Evolutionary conservation across 2,113 vertebrate species (phyloP).

Genomic region (Tetrao urogallus): DNA sequence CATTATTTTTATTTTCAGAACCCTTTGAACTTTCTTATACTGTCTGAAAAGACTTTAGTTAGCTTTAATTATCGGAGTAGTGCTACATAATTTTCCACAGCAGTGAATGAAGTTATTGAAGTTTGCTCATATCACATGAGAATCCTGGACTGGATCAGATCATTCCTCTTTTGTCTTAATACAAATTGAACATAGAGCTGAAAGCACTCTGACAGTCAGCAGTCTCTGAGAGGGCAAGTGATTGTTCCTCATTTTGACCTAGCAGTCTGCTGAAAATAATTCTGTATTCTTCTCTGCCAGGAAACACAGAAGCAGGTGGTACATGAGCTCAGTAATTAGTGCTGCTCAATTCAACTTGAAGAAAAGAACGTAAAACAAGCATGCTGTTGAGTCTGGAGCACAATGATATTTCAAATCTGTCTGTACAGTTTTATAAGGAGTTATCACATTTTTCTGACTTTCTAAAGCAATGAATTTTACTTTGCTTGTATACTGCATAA

Average conservation of each 20-base stretch:
- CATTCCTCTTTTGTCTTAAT: not conserved
- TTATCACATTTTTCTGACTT: not conserved
- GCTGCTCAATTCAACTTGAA: not conserved
- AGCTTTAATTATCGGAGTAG: not conserved
- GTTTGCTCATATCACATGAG: not conserved
- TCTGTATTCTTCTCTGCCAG: not conserved
- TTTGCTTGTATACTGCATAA: not conserved
- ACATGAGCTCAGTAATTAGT: fast-evolving
- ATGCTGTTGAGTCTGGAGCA: not conserved
- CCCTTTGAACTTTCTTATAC: not conserved
- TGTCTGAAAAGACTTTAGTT: not conserved
- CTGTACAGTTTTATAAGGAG: not conserved
- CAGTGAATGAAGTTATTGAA: not conserved
- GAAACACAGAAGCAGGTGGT: not conserved
- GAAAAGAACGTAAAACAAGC: not conserved
- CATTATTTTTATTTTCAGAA: not conserved
- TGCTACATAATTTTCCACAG: not conserved
- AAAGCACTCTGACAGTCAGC: not conserved
- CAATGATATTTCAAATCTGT: not conserved
- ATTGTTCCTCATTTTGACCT: not conserved
- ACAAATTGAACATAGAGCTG: not conserved
- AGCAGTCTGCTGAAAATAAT: not conserved
- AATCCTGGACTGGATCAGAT: not conserved
- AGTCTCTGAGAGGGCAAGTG: not conserved
- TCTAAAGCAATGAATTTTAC: not conserved